Evolutionary conservation across 1,140 invertebrate species (phyloP).

Genomic region (Zelostemma sp.): DNA sequence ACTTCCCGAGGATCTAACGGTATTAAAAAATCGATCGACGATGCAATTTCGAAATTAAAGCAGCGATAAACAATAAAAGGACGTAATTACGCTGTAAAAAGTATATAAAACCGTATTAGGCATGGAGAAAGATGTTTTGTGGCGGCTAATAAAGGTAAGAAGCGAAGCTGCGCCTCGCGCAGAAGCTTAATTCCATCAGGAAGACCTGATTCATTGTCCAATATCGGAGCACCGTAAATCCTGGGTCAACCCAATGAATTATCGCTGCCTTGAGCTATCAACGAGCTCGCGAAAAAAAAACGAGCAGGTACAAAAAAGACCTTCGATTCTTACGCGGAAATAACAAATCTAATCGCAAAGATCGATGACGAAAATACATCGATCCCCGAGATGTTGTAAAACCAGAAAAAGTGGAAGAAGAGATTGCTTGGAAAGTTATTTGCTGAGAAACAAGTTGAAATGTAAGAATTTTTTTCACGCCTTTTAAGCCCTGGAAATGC

Average conservation of each 20-base stretch:
- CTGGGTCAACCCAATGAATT: constrained; percentile 61
- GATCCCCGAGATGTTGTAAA: too few relatives aligned
- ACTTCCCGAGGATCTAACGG: too few relatives aligned
- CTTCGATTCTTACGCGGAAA: constrained; percentile 1
- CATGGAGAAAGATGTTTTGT: constrained; percentile 4
- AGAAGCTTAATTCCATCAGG: constrained; percentile 68
- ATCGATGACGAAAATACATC: too few relatives aligned
- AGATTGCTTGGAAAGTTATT: constrained; percentile 21
- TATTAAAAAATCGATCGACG: not conserved
- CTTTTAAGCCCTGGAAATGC: constrained; percentile 9
- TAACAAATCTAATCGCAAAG: not conserved
- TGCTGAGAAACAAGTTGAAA: constrained; percentile 9
- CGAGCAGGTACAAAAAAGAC: not conserved
- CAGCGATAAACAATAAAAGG: constrained; percentile 38
- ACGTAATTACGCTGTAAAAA: constrained; percentile 46
- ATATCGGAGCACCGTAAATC: constrained; percentile 67
- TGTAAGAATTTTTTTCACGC: too few relatives aligned
- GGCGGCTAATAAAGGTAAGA: constrained; percentile 56
- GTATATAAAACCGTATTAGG: constrained; percentile 18
- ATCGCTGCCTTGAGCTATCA: constrained; percentile 45
- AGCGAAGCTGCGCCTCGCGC: constrained; percentile 37
- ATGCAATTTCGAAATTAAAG: not conserved
- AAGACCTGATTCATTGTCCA: constrained; percentile 70
- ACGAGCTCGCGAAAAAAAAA: constrained; percentile 14
- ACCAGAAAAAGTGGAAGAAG: too few relatives aligned